Conservation (phyloP, 2,113 vertebrate species). For the Heterotilapia buettikoferi region DNA sequence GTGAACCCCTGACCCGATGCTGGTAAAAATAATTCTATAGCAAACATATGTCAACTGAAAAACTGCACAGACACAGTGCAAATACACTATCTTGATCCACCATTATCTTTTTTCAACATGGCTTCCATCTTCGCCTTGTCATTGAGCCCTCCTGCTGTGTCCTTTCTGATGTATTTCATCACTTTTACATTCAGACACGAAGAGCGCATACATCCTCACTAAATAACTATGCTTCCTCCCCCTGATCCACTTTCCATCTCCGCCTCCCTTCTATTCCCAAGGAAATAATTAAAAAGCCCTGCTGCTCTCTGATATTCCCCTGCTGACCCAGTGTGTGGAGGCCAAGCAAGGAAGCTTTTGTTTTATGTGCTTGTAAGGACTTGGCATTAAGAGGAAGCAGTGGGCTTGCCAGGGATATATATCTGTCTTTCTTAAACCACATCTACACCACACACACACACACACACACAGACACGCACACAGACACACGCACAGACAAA, state of each 20-base stretch:
- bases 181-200: constrained; percentile 52
- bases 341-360: constrained; percentile 43
- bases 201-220: constrained; percentile 35
- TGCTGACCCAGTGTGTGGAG: constrained; percentile 2
- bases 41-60: background rate
- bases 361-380: constrained; percentile 66
- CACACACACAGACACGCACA: background rate
- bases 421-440: constrained; percentile 30
- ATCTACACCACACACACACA: background rate
- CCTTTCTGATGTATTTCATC: constrained; percentile 63
- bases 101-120: background rate
- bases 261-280: constrained; percentile 66
- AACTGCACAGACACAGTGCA: background rate
- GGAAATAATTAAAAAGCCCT: constrained; percentile 78
- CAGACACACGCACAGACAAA: background rate
- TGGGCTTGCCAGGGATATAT: constrained; percentile 58
- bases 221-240: constrained; percentile 69
- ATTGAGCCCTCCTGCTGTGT: constrained; percentile 56
- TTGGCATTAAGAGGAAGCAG: constrained; percentile 49
- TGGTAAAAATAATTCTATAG: background rate
- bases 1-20: background rate
- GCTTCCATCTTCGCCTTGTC: background rate
- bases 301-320: constrained; percentile 48
- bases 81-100: background rate
- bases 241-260: constrained; percentile 59